Evolutionary conservation across 2,113 vertebrate genomes (phyloP).

Genomic region (Nannospalax galili): DNA sequence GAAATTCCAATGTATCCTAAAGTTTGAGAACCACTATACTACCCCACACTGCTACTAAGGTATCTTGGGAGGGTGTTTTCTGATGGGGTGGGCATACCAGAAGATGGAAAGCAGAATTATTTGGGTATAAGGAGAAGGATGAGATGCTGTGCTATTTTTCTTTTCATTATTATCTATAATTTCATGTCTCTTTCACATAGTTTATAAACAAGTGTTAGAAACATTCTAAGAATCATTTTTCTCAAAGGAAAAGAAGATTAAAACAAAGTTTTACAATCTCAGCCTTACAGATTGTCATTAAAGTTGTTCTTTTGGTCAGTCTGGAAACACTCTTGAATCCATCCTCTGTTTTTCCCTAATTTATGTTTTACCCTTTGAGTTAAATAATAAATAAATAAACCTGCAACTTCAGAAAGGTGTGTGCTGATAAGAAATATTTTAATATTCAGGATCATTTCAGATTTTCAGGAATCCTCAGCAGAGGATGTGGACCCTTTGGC

Average conservation of each 20-base stretch:
- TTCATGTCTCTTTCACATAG: background rate
- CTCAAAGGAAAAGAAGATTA: background rate
- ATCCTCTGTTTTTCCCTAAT: background rate
- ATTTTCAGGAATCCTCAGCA: background rate
- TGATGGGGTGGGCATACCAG: rapidly evolving
- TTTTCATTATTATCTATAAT: background rate
- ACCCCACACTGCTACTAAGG: rapidly evolving
- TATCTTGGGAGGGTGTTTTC: background rate
- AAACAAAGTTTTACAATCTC: background rate
- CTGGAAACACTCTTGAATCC: background rate
- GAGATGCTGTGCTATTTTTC: background rate
- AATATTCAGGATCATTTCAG: slow-evolving; percentile 12
- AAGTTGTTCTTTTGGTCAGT: background rate
- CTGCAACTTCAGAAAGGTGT: background rate
- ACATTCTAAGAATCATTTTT: background rate
- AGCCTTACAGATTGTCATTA: background rate
- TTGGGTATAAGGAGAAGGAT: background rate
- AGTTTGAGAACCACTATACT: background rate
- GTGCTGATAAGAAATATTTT: background rate
- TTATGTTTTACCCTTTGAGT: background rate
- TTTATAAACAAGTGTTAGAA: background rate
- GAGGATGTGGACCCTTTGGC: background rate
- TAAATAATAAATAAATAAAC: slow-evolving; percentile 16
- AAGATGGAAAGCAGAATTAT: background rate
- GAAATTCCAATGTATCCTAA: background rate